phyloP scores from a whole-genome alignment of 2,888 invertebrate species.

The Lasioglossum pauxillum region DNA sequence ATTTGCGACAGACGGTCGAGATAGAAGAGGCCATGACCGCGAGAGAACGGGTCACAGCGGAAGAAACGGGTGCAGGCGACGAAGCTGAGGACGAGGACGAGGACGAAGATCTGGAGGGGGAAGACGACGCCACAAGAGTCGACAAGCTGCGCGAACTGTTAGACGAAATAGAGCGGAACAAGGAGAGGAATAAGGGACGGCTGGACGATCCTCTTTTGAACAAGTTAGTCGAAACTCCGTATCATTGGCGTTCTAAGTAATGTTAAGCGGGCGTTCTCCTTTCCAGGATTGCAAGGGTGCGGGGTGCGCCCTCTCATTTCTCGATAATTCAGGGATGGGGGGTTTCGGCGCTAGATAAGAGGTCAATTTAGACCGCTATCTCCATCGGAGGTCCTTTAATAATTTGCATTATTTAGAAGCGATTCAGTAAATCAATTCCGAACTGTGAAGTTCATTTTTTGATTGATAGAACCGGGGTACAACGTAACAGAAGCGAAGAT shows the following conservation, averaged over 20 bases:
- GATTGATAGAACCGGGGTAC: too few relatives aligned
- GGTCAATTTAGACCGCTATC: too few relatives aligned
- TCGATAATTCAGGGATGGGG: too few relatives aligned
- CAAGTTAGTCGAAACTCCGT: constrained; percentile 70
- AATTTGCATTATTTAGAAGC: too few relatives aligned
- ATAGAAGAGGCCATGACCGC: constrained; percentile 58
- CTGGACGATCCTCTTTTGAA: constrained; percentile 84
- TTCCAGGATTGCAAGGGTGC: too few relatives aligned
- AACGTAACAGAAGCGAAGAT: too few relatives aligned
- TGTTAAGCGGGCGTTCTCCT: neutral
- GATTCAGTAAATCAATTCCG: too few relatives aligned
- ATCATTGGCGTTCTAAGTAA: neutral
- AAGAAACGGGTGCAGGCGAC: constrained; percentile 49
- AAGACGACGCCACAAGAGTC: constrained; percentile 58
- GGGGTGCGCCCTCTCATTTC: too few relatives aligned
- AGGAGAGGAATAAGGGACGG: constrained; percentile 82
- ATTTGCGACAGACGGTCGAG: constrained; percentile 58
- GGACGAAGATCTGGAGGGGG: constrained; percentile 67
- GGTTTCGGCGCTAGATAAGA: too few relatives aligned
- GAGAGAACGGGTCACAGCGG: constrained; percentile 22
- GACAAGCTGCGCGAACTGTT: constrained; percentile 81
- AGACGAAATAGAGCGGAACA: constrained; percentile 81
- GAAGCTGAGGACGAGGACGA: constrained; percentile 65
- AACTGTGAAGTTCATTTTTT: too few relatives aligned
- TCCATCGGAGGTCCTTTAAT: too few relatives aligned